phyloP scores from a whole-genome alignment of 2,888 invertebrate species.

The Poecilus cupreus region DNA sequence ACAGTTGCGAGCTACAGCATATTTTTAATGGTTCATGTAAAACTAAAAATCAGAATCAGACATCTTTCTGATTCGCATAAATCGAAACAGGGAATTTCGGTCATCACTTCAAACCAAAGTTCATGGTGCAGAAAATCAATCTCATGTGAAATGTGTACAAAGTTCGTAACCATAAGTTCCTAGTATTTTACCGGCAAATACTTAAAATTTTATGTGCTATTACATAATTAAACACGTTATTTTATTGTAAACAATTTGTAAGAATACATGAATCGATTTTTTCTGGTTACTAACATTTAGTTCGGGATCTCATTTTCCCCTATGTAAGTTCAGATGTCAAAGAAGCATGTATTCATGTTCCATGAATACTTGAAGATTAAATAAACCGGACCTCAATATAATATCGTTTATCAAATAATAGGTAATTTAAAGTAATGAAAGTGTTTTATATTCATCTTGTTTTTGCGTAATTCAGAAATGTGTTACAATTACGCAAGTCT shows the following conservation, averaged over 20 bases:
- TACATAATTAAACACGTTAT: no score
- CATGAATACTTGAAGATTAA: neutral
- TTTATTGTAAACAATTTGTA: no score
- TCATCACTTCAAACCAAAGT: neutral
- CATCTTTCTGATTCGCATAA: constrained; percentile 54
- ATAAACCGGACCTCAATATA: no score
- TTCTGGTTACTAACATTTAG: neutral
- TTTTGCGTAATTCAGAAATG: no score
- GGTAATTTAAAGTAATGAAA: no score
- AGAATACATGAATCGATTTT: neutral
- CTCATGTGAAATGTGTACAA: neutral
- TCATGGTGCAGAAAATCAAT: neutral
- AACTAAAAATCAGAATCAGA: constrained; percentile 54
- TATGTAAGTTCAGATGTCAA: neutral
- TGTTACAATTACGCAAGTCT: neutral
- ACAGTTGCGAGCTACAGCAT: constrained; percentile 41
- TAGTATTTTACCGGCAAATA: neutral
- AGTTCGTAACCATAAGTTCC: neutral
- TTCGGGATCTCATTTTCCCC: neutral
- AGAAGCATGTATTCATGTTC: neutral
- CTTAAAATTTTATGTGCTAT: no score
- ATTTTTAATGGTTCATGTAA: constrained; percentile 35
- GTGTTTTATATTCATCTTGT: no score
- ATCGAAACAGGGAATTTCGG: constrained; percentile 46
- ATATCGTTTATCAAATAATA: neutral